Conservation (phyloP, 2,888 invertebrate species). For the Kuschelorhynchus macadamiae region DNA sequence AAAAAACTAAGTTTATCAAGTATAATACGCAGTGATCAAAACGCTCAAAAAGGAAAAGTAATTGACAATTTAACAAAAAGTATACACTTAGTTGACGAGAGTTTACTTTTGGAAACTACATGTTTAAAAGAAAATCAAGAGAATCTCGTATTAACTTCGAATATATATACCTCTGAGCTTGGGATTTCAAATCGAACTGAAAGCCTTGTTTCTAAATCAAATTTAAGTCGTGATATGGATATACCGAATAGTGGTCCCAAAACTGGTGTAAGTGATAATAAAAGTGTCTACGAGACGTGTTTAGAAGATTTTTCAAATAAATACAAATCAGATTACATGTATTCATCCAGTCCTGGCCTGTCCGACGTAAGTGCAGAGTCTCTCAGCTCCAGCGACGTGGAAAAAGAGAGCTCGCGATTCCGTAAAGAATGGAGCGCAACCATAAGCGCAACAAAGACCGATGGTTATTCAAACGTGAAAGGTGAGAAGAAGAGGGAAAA, state of each 20-base stretch:
- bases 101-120: too few species aligned
- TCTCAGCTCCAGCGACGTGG: constrained; percentile 63
- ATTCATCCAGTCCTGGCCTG: constrained; percentile 63
- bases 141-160: too few species aligned
- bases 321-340: constrained; percentile 44
- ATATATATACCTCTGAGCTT: background rate
- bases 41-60: background rate
- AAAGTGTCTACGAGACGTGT: constrained; percentile 14
- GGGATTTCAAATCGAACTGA: background rate
- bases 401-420: constrained; percentile 49
- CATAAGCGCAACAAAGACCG: constrained; percentile 15
- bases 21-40: constrained; percentile 2
- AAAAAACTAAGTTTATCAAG: constrained; percentile 1
- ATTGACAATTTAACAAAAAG: background rate
- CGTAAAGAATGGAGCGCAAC: constrained; percentile 44
- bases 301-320: constrained; percentile 17
- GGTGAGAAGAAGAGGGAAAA: constrained; percentile 14
- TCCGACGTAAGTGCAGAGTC: constrained; percentile 66
- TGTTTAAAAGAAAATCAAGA: too few species aligned
- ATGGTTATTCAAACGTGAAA: constrained; percentile 8
- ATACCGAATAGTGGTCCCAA: background rate
- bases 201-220: background rate
- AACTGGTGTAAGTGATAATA: background rate
- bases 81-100: too few species aligned
- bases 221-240: background rate